Evolutionary conservation across 2,113 vertebrate genomes (phyloP), one percentile per base, ranked within the genome.

Genomic region (Fregata magnificens): DNA sequence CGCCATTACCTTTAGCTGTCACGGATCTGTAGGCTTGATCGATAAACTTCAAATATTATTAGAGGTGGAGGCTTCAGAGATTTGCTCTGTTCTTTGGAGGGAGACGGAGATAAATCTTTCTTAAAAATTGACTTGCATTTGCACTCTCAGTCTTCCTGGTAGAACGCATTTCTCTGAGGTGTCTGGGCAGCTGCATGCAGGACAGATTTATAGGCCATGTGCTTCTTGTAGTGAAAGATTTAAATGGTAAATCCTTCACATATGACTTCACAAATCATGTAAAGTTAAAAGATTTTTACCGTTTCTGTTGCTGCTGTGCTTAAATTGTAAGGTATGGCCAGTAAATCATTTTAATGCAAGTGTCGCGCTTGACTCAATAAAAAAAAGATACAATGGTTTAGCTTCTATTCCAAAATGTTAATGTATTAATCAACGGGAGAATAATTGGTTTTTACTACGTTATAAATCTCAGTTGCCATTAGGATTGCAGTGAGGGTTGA

Each of bases 211-310:
- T 99, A 97, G 98, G 95, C 98, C 97, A 82, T 98, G 98, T 97
- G 98, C 98, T 99, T 98, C 99, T 98, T 99, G 98, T 98, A 98
- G 98, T 97, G 99, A 98, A 98, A 99, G 99, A 99, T 99, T 99
- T 99, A 99, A 99, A 98, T 99, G 98, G 98, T 98, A 98, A 99
- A 99, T 99, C 99, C 98, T 99, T 99, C 99, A 98, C 98, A 98
- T 99, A 98, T 98, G 98, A 98, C 98, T 99, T 99, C 98, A 99
- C 99, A 99, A 99, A 99, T 99, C 99, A 99, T 98, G 98, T 98
- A 98, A 98, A 98, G 98, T 98, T 98, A 98, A 98, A 99, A 98
- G 98, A 98, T 99, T 99, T 98, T 99, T 99, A 99, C 98, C 98
- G 96, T 99, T 98, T 98, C 98, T 98, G 98, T 99, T 98, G 98